Evolutionary conservation across 2,888 invertebrate genomes (phyloP).

Genomic region (Drymonia ruficornis): DNA sequence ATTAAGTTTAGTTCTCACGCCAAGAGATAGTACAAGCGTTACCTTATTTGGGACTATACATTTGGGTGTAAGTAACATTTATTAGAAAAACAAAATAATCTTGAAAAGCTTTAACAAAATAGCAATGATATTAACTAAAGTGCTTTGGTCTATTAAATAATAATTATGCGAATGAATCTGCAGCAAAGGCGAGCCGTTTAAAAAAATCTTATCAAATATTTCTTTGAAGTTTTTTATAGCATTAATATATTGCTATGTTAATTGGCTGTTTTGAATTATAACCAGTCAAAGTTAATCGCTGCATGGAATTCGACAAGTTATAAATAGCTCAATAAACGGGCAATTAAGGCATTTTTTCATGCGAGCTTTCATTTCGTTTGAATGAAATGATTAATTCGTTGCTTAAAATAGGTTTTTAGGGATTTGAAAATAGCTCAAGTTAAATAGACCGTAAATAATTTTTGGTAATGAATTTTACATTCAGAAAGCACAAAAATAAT

Average conservation of each 20-base stretch:
- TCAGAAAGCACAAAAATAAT: no score
- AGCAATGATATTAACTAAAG: no score
- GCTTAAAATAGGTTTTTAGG: neutral
- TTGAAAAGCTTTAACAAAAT: no score
- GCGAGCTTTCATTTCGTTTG: neutral
- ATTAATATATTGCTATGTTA: neutral
- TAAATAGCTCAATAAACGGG: neutral
- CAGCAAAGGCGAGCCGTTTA: neutral
- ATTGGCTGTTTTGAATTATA: constrained; percentile 1
- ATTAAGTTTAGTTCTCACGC: no score
- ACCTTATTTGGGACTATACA: no score
- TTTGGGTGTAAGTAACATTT: no score
- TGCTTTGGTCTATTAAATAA: neutral
- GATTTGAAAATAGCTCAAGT: no score
- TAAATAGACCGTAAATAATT: no score
- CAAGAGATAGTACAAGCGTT: no score
- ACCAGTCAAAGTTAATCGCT: neutral
- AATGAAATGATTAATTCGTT: neutral
- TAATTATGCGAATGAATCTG: neutral
- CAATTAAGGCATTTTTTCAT: neutral
- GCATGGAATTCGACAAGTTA: constrained; percentile 2
- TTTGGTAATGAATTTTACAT: no score
- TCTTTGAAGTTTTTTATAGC: neutral
- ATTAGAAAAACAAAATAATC: no score
- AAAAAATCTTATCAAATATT: neutral